Evolutionary conservation across 2,113 vertebrate genomes (phyloP).

Genomic region (Gobio gobio): DNA sequence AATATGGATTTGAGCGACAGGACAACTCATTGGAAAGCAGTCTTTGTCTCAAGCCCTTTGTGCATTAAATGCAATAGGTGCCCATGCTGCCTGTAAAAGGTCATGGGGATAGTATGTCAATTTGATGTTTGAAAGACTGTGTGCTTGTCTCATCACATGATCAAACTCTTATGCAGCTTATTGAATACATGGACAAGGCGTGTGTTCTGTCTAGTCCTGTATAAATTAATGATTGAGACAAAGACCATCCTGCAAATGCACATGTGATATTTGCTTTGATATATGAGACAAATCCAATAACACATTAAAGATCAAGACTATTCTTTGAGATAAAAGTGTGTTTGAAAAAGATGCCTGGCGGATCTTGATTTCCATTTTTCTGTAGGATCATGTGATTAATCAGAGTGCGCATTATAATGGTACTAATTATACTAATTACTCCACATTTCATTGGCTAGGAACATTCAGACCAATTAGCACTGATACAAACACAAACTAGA

Average conservation of each 20-base stretch:
- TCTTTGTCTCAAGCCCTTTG: constrained; percentile 10
- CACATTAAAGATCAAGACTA: background rate
- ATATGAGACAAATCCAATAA: background rate
- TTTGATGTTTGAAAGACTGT: constrained; percentile 6
- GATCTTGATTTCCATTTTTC: background rate
- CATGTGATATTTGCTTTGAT: background rate
- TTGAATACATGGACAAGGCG: background rate
- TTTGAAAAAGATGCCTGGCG: background rate
- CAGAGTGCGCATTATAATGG: background rate
- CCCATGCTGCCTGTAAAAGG: constrained; percentile 5
- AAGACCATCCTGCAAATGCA: background rate
- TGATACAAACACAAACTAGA: background rate
- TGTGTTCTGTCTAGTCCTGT: background rate
- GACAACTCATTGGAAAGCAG: background rate
- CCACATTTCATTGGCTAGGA: background rate
- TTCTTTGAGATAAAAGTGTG: background rate
- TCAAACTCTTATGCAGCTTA: constrained; percentile 11
- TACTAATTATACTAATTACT: constrained; percentile 21
- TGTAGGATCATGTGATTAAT: background rate
- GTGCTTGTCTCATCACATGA: background rate
- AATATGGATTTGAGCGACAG: background rate
- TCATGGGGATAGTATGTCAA: constrained; percentile 6
- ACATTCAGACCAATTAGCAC: background rate
- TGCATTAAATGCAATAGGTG: constrained; percentile 6
- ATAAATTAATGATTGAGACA: background rate